Evolutionary conservation across 1,140 invertebrate genomes (phyloP).

Genomic region (Drosophila willistoni): DNA sequence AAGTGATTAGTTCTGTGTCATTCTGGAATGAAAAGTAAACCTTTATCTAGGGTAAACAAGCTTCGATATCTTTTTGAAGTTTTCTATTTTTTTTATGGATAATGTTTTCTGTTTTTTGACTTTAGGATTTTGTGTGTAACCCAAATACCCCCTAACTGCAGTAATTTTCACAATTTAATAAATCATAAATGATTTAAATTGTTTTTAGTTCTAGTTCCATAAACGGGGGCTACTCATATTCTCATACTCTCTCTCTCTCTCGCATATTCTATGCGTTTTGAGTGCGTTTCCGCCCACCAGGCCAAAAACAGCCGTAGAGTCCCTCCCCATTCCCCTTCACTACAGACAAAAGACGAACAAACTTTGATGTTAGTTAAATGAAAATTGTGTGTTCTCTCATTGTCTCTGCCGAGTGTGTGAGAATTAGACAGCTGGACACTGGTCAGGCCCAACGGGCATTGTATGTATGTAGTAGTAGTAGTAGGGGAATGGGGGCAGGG

Average conservation of each 20-base stretch:
- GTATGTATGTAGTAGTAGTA: background rate
- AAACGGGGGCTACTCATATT: conserved; percentile 12
- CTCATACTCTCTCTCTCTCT: conserved; percentile 8
- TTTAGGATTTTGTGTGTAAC: conserved; percentile 3
- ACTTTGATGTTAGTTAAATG: conserved; percentile 52
- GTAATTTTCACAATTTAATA: conserved; percentile 39
- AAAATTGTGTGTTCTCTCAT: conserved; percentile 51
- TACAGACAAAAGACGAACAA: background rate
- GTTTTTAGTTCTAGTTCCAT: conserved; percentile 48
- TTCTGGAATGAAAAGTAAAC: too few relatives aligned
- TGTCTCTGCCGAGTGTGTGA: conserved; percentile 43
- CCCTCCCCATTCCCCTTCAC: background rate
- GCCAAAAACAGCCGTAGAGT: background rate
- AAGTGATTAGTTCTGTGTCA: too few relatives aligned
- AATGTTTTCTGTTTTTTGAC: too few relatives aligned
- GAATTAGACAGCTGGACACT: conserved; percentile 56
- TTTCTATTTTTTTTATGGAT: too few relatives aligned
- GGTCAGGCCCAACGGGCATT: conserved; percentile 31
- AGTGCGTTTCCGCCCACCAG: conserved; percentile 35
- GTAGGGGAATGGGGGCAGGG: conserved; percentile 2
- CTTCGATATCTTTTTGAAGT: too few relatives aligned
- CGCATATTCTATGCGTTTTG: conserved; percentile 17
- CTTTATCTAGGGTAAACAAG: too few relatives aligned
- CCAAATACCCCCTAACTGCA: conserved; percentile 18
- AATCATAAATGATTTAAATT: conserved; percentile 58